Evolutionary conservation across 2,113 vertebrate species (phyloP).

Genomic region (Azemiops feae): DNA sequence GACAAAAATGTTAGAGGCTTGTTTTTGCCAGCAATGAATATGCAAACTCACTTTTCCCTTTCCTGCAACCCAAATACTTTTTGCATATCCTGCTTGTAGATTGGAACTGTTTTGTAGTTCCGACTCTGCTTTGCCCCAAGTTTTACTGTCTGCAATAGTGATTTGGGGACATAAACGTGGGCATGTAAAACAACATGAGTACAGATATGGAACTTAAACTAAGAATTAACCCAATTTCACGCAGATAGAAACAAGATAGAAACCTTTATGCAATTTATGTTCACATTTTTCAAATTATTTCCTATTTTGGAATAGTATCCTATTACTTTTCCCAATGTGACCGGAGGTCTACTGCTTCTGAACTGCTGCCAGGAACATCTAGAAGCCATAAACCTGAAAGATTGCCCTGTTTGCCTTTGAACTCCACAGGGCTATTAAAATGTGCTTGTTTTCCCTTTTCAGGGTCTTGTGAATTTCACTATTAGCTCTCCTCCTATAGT

Average conservation of each 20-base stretch:
- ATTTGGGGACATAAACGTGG: background rate
- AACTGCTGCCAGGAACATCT: background rate
- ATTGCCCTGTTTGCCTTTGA: background rate
- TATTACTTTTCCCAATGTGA: background rate
- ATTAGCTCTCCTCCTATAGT: background rate
- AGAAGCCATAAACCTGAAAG: background rate
- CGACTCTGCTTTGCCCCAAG: background rate
- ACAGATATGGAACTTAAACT: background rate
- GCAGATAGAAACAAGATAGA: background rate
- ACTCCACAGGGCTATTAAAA: background rate
- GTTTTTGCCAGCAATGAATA: conserved; percentile 17
- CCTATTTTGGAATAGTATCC: background rate
- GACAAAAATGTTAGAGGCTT: background rate
- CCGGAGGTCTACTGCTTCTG: background rate
- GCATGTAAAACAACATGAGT: background rate
- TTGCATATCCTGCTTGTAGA: conserved; percentile 4
- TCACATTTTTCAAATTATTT: background rate
- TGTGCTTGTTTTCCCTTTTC: background rate
- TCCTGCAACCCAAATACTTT: conserved; percentile 16
- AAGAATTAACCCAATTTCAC: background rate
- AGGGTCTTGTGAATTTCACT: background rate
- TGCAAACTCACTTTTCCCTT: conserved; percentile 11
- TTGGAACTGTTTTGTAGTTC: background rate
- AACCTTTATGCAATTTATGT: background rate
- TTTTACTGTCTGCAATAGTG: background rate